Evolutionary conservation across 2,113 vertebrate species (phyloP).

Genomic region (Bos taurus): DNA sequence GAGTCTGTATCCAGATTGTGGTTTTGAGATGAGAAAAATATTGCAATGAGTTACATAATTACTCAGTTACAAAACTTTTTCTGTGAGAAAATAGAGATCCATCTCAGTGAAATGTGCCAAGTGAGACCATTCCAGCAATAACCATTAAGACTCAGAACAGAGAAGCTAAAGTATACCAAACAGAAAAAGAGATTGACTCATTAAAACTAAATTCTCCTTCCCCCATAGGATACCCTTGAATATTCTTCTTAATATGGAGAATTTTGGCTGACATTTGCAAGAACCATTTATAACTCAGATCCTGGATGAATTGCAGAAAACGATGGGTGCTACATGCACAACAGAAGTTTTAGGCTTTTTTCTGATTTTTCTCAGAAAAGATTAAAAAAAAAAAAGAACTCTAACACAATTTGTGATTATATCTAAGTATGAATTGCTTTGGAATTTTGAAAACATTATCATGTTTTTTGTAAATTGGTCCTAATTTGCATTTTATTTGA

Average conservation of each 20-base stretch:
- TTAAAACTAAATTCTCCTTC: conserved; percentile 66
- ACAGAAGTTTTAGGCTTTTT: background rate
- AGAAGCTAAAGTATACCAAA: conserved; percentile 38
- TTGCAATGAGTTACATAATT: conserved; percentile 48
- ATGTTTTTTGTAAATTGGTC: background rate
- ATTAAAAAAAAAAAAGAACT: background rate
- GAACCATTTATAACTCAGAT: conserved; percentile 53
- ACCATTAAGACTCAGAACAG: conserved; percentile 51
- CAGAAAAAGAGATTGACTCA: conserved; percentile 52
- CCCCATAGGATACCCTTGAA: conserved; percentile 31
- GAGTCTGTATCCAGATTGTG: background rate
- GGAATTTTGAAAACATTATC: conserved; percentile 46
- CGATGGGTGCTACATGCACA: background rate
- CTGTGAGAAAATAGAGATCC: conserved; percentile 62
- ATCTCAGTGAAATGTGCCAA: conserved; percentile 61
- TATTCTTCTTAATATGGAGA: conserved; percentile 32
- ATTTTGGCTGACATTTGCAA: conserved; percentile 57
- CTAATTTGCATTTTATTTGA: conserved; percentile 69
- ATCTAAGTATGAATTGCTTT: conserved; percentile 11
- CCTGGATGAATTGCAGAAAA: conserved; percentile 37
- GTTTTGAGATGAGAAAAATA: conserved; percentile 31
- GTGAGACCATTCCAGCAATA: conserved; percentile 55
- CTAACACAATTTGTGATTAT: background rate
- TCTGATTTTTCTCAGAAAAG: background rate
- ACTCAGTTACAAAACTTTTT: conserved; percentile 62